Evolutionary conservation across 1,140 invertebrate genomes (phyloP).

Genomic region (Heterodera carotae): DNA sequence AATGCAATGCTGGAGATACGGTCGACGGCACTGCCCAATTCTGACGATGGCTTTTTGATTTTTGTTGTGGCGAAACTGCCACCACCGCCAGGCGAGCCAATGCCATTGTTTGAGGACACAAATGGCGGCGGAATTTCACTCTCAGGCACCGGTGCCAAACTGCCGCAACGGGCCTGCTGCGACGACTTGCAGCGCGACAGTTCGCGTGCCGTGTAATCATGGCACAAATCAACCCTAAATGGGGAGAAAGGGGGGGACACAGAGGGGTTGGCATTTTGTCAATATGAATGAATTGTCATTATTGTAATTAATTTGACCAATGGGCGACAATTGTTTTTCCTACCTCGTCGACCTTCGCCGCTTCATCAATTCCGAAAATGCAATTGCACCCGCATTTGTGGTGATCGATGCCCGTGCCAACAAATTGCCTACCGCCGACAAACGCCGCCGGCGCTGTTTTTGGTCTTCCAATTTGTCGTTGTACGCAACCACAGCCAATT

Average conservation of each 20-base stretch:
- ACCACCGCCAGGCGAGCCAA: slow-evolving; percentile 15
- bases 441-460: slow-evolving; percentile 42
- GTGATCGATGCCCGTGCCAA: slow-evolving; percentile 36
- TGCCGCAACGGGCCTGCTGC: slow-evolving; percentile 27
- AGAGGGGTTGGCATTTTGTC: too few relatives aligned
- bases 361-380: slow-evolving; percentile 36
- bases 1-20: slow-evolving; percentile 57
- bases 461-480: slow-evolving; percentile 65
- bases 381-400: slow-evolving; percentile 23
- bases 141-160: neutral
- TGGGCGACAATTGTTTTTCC: too few relatives aligned
- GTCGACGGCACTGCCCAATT: slow-evolving; percentile 58
- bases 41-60: slow-evolving; percentile 36
- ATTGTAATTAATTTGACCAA: too few relatives aligned
- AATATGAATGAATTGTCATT: too few relatives aligned
- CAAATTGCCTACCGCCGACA: slow-evolving; percentile 51
- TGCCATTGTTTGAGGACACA: slow-evolving; percentile 21
- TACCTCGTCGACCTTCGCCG: slow-evolving; percentile 30
- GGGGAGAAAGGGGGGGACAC: neutral
- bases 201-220: slow-evolving; percentile 43
- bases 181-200: slow-evolving; percentile 21
- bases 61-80: slow-evolving; percentile 24
- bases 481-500: slow-evolving; percentile 63
- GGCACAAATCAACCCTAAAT: slow-evolving; percentile 34
- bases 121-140: slow-evolving; percentile 24